Base-by-base conservation (phyloP, 2,113 vertebrate species). In the Axis porcinus region DNA sequence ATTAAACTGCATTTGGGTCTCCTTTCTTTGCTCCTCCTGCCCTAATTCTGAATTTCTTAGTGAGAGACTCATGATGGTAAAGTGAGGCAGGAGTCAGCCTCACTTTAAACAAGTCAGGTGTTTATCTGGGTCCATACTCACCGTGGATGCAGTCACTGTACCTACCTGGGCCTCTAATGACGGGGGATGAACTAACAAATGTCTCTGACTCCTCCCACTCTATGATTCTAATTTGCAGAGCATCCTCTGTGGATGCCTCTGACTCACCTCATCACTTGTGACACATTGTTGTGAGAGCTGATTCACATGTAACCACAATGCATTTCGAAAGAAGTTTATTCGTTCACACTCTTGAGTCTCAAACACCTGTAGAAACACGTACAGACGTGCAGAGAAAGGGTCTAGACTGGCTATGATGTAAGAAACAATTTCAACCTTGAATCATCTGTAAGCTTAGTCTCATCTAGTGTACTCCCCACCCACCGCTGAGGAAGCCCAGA, bases 241-340 rank as follows among this genome's bases (percentile, higher is more conserved):
- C 33, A 10, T 62, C 62, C 40, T 86, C 64, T 0, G 2, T 33
- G 54, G 16, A 50, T 45, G 50, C n/a, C 62, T n/a, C 11, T 50
- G 60, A 97, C 64, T 85, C 98, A 99, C 99, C 95, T 99, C 99
- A 14, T 99, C 99, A 1, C 98, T 99, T 94, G 97, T 99, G 95
- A 99, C 99, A 30, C 99, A 99, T 55, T 99, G 99, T 98, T 99
- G 99, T 7, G 99, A 99, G 2, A 99, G 99, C 86, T 99, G 99
- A 95, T 99, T 99, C 93, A 99, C 84, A 1, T 99, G 99, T 27
- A 99, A 98, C 99, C 99, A 99, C n/a, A 99, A 74, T 0, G 99
- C 97, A 1, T 99, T 99, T 95, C 99, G 99, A 96, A 99, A 98
- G 84, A 99, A 99, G 98, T 97, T 99, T 97, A 99, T 99, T 43